Evolutionary conservation across 37 sponge, comb jelly and placozoan genomes (phyloP).

Genomic region (Ephydatia muelleri): DNA sequence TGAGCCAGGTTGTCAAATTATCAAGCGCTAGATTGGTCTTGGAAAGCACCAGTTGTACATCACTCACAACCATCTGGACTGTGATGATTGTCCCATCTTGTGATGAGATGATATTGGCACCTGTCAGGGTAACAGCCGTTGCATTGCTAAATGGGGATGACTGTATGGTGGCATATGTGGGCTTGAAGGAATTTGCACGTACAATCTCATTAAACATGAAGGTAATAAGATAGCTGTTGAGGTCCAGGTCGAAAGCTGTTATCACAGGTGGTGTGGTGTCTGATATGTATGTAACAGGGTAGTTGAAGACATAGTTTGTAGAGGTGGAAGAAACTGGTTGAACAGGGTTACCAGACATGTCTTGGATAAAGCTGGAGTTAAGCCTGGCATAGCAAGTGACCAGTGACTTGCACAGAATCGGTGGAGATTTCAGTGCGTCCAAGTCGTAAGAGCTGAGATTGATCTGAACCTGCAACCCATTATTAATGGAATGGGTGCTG

Average conservation of each 20-base stretch:
- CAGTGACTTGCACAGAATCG: slow-evolving; percentile 46
- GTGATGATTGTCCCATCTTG: slow-evolving; percentile 34
- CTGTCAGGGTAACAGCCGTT: slow-evolving; percentile 37
- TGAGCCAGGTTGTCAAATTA: slow-evolving; percentile 65
- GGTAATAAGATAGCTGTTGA: slow-evolving; percentile 56
- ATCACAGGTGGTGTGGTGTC: slow-evolving; percentile 67
- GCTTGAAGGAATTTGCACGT: slow-evolving; percentile 17
- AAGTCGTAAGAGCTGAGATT: slow-evolving; percentile 48
- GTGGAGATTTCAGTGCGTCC: slow-evolving; percentile 55
- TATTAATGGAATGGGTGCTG: slow-evolving; percentile 44
- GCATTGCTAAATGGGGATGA: slow-evolving; percentile 36
- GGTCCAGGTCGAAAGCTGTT: slow-evolving; percentile 76
- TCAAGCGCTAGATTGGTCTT: slow-evolving; percentile 50
- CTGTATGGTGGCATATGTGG: slow-evolving; percentile 56
- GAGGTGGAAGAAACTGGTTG: slow-evolving; percentile 7
- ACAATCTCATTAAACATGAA: slow-evolving; percentile 85
- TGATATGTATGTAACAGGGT: slow-evolving; percentile 14
- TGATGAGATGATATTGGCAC: slow-evolving; percentile 1
- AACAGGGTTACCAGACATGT: slow-evolving; percentile 79
- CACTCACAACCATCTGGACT: slow-evolving; percentile 36
- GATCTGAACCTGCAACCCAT: slow-evolving; percentile 47
- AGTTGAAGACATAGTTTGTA: background rate
- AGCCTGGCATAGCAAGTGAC: slow-evolving; percentile 65
- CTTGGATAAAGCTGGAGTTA: slow-evolving; percentile 57
- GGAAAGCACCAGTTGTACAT: slow-evolving; percentile 61